Evolutionary conservation across 2,797 vertebrate species (phyloP).

Genomic region (Buceros bicornis): DNA sequence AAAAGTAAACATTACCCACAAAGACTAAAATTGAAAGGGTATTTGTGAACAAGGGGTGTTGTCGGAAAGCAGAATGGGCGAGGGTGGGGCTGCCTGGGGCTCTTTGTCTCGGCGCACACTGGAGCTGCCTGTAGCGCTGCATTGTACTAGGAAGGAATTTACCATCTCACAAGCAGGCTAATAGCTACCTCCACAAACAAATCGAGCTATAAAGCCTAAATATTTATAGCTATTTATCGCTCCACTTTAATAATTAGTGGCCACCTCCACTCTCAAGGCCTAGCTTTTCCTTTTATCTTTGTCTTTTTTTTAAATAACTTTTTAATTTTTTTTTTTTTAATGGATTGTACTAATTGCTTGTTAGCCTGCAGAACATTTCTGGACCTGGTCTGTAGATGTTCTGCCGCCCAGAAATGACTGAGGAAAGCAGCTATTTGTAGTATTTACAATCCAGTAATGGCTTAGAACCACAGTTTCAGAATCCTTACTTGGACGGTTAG

Average conservation of each 20-base stretch:
- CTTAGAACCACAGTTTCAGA: not conserved
- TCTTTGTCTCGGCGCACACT: conserved; percentile 74
- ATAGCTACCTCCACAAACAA: conserved; percentile 64
- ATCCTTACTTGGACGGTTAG: not conserved
- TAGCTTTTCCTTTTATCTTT: not conserved
- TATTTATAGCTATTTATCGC: conserved; percentile 75
- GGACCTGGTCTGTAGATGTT: not conserved
- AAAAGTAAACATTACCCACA: conserved; percentile 77
- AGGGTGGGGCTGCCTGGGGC: conserved; percentile 63
- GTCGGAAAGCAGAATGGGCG: conserved; percentile 55
- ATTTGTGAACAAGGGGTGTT: conserved; percentile 74
- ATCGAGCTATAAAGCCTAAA: conserved; percentile 71
- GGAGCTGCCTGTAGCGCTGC: conserved; percentile 58
- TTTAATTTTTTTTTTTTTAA: not conserved
- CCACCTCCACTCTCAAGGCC: not conserved
- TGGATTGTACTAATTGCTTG: not conserved
- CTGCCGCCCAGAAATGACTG: conserved; percentile 24
- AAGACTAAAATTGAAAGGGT: conserved; percentile 78
- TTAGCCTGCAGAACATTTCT: not conserved
- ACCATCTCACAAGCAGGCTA: conserved; percentile 69
- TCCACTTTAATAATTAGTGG: conserved; percentile 64
- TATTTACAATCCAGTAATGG: not conserved
- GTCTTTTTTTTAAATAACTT: not conserved
- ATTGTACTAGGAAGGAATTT: conserved; percentile 72
- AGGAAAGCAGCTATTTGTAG: not conserved